Base-by-base conservation (phyloP, 2,888 invertebrate genomes). In the Zaprionus obscuricornis region DNA sequence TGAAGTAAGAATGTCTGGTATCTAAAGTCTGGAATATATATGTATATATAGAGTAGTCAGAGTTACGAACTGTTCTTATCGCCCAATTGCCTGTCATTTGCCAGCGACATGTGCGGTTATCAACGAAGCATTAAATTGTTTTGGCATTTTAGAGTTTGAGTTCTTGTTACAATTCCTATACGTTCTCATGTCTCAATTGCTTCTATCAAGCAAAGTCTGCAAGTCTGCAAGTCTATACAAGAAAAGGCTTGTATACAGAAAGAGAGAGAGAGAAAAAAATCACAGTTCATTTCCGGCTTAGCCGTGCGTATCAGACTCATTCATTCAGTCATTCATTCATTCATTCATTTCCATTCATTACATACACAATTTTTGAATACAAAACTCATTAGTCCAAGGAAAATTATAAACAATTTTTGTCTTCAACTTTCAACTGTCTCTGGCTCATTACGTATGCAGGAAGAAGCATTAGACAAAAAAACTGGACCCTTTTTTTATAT, bases 101-200 rank as follows among this genome's bases (percentile, higher is more conserved):
- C 75, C 77, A 36, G 70, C 68, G 60, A 85, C 73, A 85, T 81
- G 79, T 66, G 84, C 59, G 79, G 85, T 79, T 83, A 67, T 62
- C 85, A 79, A 71, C 83, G 84, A 85, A 81, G 76, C 81, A 83
- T 81, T 85, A 81, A 81, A 81, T 81, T 81, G 81, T 85, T 66
- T 85, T 66, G 79, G 67, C 73, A 70, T 64, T 65, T 66, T 62
- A 56, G 67, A 79, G 73, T 66, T 58, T 66, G 69, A 51, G 60
- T 39, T 13, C 10, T 27, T 40, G 54, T 47, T 43, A 58, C 68
- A 68, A 57, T 58, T 46, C 26, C 31, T 24, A 10, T 4, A 16
- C 6, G 18, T 37, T 13, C 33, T 2, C 11, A 29, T 39, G 31
- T 20, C 36, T n/a, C n/a, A n/a, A n/a, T n/a, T n/a, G n/a, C n/a